phyloP scores from a whole-genome alignment of 2,113 vertebrate genomes.

The Microcebus murinus region DNA sequence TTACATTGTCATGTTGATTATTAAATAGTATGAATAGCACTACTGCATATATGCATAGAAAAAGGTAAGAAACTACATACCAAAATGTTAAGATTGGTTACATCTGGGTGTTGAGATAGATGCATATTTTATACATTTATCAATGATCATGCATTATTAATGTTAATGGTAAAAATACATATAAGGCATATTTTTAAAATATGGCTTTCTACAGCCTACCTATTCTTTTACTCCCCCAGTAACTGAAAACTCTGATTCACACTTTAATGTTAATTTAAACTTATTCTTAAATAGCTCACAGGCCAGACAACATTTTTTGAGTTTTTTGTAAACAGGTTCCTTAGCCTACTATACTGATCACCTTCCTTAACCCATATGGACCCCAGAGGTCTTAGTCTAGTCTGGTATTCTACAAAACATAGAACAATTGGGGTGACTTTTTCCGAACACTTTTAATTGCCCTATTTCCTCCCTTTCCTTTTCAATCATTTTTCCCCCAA shows the following conservation, averaged over 20 bases:
- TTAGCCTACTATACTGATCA: neutral
- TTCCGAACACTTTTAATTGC: neutral
- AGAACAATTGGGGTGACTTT: neutral
- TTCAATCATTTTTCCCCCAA: neutral
- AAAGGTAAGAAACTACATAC: neutral
- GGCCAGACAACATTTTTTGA: neutral
- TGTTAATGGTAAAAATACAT: neutral
- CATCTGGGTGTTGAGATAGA: neutral
- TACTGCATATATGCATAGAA: neutral
- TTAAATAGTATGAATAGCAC: neutral
- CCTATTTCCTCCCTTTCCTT: neutral
- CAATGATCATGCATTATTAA: neutral
- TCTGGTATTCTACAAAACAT: neutral
- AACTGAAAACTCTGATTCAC: neutral
- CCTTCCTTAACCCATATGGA: neutral
- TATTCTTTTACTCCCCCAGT: neutral
- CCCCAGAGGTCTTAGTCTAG: neutral
- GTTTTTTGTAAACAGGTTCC: neutral
- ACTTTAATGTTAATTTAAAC: neutral
- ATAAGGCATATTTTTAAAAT: neutral
- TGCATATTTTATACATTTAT: neutral
- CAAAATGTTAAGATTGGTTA: neutral
- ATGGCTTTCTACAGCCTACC: neutral
- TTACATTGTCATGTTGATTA: neutral
- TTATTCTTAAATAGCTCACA: neutral